Evolutionary conservation across 2,888 invertebrate genomes (phyloP).

Genomic region (Agrotis ipsilon): DNA sequence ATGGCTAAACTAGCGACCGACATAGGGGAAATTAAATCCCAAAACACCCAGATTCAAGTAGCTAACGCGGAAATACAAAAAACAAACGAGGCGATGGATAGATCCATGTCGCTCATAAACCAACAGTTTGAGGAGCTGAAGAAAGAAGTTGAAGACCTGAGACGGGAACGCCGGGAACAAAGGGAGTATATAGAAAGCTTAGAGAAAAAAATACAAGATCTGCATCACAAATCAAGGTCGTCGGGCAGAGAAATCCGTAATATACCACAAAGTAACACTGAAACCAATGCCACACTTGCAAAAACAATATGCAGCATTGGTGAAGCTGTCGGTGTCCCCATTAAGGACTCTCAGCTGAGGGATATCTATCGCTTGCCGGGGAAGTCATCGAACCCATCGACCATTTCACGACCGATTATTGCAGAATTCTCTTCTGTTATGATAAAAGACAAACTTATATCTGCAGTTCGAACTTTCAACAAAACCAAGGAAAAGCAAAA

Average conservation of each 20-base stretch:
- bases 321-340: not conserved
- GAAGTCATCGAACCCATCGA: not conserved
- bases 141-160: not conserved
- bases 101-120: not conserved
- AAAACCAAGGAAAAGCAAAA: not conserved
- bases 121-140: not conserved
- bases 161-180: not conserved
- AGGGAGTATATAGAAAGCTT: not conserved
- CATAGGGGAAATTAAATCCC: not conserved
- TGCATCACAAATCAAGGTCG: not conserved
- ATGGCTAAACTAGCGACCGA: not conserved
- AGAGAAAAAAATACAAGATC: not conserved
- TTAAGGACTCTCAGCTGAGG: not conserved
- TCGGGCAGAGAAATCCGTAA: not conserved
- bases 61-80: not conserved
- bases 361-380: not conserved
- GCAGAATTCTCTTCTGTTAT: not conserved
- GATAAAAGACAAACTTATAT: not conserved
- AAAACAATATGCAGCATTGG: not conserved
- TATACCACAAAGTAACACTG: not conserved
- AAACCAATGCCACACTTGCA: not conserved
- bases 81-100: not conserved
- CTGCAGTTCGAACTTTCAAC: not conserved
- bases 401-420: not conserved
- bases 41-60: not conserved